Percentiles rank a stretch among this genome's conserved stretches.
phyloP scores from a whole-genome alignment of 2,797 vertebrate species.

The Amniataba percoides region DNA sequence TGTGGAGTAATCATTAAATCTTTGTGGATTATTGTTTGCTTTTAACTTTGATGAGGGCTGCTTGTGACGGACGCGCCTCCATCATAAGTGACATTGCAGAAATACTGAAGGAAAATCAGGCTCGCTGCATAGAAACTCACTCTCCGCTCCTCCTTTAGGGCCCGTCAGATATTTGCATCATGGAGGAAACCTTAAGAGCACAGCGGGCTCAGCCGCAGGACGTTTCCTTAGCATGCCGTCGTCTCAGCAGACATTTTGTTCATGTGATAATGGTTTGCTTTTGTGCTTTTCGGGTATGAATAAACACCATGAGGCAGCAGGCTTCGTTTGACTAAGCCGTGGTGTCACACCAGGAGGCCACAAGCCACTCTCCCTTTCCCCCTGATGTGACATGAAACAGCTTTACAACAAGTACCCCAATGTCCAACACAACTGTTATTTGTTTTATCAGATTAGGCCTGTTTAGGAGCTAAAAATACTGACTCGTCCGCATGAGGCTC shows the following conservation, averaged over 20 bases:
- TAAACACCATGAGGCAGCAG: constrained; percentile 65
- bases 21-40: background rate
- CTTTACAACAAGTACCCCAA: constrained; percentile 44
- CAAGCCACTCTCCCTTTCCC: constrained; percentile 75
- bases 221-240: constrained; percentile 67
- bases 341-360: constrained; percentile 65
- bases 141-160: background rate
- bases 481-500: background rate
- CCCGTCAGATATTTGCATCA: constrained; percentile 19
- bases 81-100: background rate
- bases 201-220: constrained; percentile 55
- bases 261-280: constrained; percentile 71
- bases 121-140: background rate
- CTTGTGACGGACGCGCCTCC: background rate
- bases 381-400: constrained; percentile 57
- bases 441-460: constrained; percentile 38
- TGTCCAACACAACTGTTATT: constrained; percentile 32
- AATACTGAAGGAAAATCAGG: background rate
- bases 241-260: constrained; percentile 58
- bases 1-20: constrained; percentile 17
- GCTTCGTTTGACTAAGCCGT: constrained; percentile 75
- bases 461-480: constrained; percentile 1
- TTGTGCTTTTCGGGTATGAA: constrained; percentile 71
- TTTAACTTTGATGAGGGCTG: background rate
- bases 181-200: constrained; percentile 49